phyloP scores from a whole-genome alignment of 2,113 vertebrate genomes.

The Carassius carassius region DNA sequence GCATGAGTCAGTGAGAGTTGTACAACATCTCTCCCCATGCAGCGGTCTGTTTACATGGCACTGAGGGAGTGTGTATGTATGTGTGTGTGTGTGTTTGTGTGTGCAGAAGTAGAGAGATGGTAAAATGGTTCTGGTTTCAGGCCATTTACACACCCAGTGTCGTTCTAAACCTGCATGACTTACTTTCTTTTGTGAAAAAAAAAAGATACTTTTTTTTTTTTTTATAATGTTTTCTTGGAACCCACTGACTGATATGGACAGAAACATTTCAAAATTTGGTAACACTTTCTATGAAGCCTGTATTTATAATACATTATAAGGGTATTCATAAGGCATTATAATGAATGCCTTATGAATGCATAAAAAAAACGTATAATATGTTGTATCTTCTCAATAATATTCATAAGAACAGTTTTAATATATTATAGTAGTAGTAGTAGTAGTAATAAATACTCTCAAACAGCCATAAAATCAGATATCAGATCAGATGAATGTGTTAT shows the following conservation, averaged over 20 bases:
- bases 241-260: not conserved
- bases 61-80: slow-evolving; percentile 38
- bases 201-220: too few relatives aligned
- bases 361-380: too few relatives aligned
- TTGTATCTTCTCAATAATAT: too few relatives aligned
- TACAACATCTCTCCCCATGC: slow-evolving; percentile 52
- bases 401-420: too few relatives aligned
- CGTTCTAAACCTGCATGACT: not conserved
- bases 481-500: too few relatives aligned
- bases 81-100: slow-evolving; percentile 23
- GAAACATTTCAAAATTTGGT: not conserved
- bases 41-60: slow-evolving; percentile 53
- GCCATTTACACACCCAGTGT: not conserved
- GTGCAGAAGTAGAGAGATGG: slow-evolving; percentile 10
- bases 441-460: too few relatives aligned
- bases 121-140: not conserved
- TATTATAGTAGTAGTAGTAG: too few relatives aligned
- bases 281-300: too few relatives aligned
- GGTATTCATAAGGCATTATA: too few relatives aligned
- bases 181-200: not conserved
- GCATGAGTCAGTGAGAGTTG: slow-evolving; percentile 51
- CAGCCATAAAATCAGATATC: too few relatives aligned
- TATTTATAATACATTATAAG: too few relatives aligned
- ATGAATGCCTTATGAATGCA: too few relatives aligned
- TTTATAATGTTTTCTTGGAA: not conserved